Percentiles rank a stretch among this genome's conserved stretches.
Evolutionary conservation across 2,888 invertebrate genomes (phyloP).

Genomic region (Macroteleia sp.): DNA sequence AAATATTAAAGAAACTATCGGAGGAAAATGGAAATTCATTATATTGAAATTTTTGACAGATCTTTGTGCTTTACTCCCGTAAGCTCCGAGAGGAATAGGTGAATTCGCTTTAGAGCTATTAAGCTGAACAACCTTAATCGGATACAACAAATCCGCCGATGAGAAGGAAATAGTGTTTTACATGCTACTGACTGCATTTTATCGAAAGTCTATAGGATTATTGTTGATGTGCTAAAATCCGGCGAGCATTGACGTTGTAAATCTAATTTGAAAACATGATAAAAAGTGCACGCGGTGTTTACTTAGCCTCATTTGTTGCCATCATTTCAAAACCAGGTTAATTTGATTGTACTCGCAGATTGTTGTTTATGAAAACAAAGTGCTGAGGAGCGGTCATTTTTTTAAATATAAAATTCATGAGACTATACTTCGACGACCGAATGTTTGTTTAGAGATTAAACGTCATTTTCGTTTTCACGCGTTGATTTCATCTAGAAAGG

Average conservation of each 20-base stretch:
- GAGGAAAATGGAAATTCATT: too few relatives aligned
- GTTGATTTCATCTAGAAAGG: slow-evolving; percentile 4
- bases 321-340: too few relatives aligned
- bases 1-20: too few relatives aligned
- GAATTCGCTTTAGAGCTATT: slow-evolving; percentile 36
- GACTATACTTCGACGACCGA: background rate
- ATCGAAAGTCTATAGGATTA: slow-evolving; percentile 28
- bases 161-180: slow-evolving; percentile 17
- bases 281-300: background rate
- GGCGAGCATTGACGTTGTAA: slow-evolving; percentile 1
- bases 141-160: slow-evolving; percentile 30
- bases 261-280: background rate
- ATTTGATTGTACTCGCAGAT: too few relatives aligned
- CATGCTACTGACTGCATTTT: slow-evolving; percentile 19
- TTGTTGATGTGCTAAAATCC: slow-evolving; percentile 19
- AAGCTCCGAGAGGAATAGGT: too few relatives aligned
- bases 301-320: too few relatives aligned
- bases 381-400: too few relatives aligned
- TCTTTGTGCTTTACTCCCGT: too few relatives aligned
- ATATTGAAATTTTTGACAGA: too few relatives aligned
- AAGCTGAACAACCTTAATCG: slow-evolving; percentile 45
- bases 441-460: slow-evolving; percentile 16
- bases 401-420: too few relatives aligned
- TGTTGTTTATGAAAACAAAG: too few relatives aligned
- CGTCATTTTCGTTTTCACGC: slow-evolving; percentile 14